Percentiles rank a stretch among this genome's conserved stretches.
Conservation (phyloP, 2,113 vertebrate genomes). For the Peromyscus polionotus region DNA sequence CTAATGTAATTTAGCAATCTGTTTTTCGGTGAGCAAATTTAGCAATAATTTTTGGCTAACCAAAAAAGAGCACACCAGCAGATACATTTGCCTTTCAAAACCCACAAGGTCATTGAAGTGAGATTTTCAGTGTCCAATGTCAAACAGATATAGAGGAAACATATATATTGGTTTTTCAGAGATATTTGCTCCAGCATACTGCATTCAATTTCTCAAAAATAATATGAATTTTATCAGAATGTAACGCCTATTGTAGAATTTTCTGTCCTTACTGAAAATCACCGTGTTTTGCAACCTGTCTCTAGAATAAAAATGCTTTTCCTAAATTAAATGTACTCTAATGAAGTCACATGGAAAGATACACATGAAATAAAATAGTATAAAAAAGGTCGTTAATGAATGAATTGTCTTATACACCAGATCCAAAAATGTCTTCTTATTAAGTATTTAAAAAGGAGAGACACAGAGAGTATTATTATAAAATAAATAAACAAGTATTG, state of each 20-base stretch:
- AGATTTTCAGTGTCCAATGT: constrained; percentile 56
- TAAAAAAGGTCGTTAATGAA: not conserved
- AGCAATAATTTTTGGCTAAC: constrained; percentile 58
- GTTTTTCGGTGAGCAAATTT: constrained; percentile 55
- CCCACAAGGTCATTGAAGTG: constrained; percentile 66
- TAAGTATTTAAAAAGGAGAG: not conserved
- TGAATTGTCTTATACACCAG: not conserved
- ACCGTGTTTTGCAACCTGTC: not conserved
- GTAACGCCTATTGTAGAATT: constrained; percentile 41
- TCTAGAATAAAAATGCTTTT: constrained; percentile 19
- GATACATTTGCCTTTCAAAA: constrained; percentile 69
- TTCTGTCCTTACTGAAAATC: constrained; percentile 39
- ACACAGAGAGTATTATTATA: not conserved
- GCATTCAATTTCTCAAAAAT: constrained; percentile 71
- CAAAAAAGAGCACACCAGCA: constrained; percentile 50
- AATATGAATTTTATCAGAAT: constrained; percentile 71
- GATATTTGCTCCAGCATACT: constrained; percentile 21
- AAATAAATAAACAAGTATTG: not conserved
- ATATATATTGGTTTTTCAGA: constrained; percentile 62
- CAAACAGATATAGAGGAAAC: constrained; percentile 46
- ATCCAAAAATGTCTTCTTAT: not conserved
- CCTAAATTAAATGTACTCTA: constrained; percentile 26
- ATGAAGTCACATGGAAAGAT: not conserved
- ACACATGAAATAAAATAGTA: not conserved
- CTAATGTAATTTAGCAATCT: constrained; percentile 72